Base-by-base conservation (phyloP, 2,888 invertebrate genomes). In the Auanema sp. region DNA sequence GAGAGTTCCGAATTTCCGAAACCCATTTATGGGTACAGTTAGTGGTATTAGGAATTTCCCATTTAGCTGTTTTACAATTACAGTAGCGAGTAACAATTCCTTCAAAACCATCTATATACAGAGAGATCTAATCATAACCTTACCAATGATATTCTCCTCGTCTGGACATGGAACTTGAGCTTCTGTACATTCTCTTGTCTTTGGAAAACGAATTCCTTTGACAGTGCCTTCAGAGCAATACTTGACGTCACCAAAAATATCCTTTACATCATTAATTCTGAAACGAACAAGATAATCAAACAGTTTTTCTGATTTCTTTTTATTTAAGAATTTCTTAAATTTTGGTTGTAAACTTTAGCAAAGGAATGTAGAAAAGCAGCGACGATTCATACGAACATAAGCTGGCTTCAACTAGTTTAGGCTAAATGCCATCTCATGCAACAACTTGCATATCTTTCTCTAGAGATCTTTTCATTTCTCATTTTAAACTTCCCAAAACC, bases 21-120 rank as follows among this genome's bases (percentile, higher is more conserved):
- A 77, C 63, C 72, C 76, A 77, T 57, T 68, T 63, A 61, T 73
- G 74, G 1, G 72, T 75, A 60, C 77, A 77, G 40, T 72, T 70
- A n/a, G 66, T 72, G 6, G 71, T 70, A 47, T 76, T 67, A 41
- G 74, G 69, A 1, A 49, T 47, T 21, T 68, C 68, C 77, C 77
- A 77, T 52, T 69, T 68, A 0, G 65, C 71, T 14, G 71, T 71
- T 21, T 69, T 59, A 53, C 77, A 77, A 51, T 76, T 70, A 60
- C 77, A 77, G 55, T 66, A 71, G 12, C 73, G 55, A n/a, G 60
- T 64, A 16, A 75, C 72, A 18, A 66, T 68, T n/a, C 69, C 72
- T 68, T 25, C 25, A 62, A 25, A 5, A 23, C 12, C 5, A 14
- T 24, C 21, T 52, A n/a, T 49, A n/a, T n/a, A n/a, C n/a, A n/a